Evolutionary conservation across 2,113 vertebrate genomes (phyloP).

Genomic region (Progne subis): DNA sequence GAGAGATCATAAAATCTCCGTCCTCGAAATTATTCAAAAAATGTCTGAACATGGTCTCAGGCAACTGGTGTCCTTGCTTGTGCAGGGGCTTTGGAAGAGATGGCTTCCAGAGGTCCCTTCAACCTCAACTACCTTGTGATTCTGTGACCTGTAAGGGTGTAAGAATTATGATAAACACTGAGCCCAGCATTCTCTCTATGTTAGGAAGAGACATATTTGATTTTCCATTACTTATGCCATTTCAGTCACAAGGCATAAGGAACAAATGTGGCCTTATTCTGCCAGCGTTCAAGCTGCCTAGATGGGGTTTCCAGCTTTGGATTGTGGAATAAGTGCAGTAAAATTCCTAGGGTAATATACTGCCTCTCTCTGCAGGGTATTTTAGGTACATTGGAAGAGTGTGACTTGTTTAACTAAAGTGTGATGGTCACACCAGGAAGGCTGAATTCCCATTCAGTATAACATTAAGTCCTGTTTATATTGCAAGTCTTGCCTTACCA

Average conservation of each 20-base stretch:
- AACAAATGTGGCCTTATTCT: neutral
- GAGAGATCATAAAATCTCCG: neutral
- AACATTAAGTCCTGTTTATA: neutral
- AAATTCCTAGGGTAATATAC: neutral
- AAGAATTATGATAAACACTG: neutral
- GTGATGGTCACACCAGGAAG: neutral
- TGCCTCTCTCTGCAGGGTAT: neutral
- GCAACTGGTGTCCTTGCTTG: neutral
- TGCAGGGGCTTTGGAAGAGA: neutral
- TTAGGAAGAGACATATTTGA: neutral
- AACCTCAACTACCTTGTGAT: neutral
- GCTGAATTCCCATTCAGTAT: neutral
- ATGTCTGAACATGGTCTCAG: accelerated
- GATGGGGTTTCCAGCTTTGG: neutral
- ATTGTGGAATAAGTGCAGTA: neutral
- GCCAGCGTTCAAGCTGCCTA: neutral
- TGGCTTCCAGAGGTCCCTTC: neutral
- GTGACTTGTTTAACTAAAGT: neutral
- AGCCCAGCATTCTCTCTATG: neutral
- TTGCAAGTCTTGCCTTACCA: neutral
- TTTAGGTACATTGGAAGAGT: neutral
- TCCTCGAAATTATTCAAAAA: neutral
- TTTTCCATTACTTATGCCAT: neutral
- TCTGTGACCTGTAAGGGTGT: neutral
- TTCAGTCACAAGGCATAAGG: neutral